These are phyloP conservation scores for Latrodectus geometricus DNA, from an alignment of 1,140 invertebrate species.

Conservation along the genomic window DNA sequence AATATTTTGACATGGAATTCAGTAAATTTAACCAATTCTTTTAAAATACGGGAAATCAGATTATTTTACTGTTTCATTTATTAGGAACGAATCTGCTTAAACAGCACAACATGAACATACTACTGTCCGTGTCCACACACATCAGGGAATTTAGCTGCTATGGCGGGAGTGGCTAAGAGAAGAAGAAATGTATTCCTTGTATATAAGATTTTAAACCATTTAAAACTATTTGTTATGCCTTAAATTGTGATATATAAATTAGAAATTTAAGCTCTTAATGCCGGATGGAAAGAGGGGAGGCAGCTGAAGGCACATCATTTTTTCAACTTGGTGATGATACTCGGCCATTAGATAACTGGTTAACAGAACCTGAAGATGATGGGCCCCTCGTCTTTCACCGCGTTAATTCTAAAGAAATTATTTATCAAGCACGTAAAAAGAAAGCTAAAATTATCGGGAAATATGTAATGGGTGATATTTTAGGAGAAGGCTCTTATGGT, in stretches of 20 bases:
- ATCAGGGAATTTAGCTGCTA: conserved; percentile 31
- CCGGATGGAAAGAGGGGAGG: conserved; percentile 58
- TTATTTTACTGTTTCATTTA: no score
- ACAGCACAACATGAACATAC: no score
- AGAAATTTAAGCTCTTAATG: conserved; percentile 47
- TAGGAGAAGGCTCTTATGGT: conserved; percentile 93
- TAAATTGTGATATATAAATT: conserved; percentile 53
- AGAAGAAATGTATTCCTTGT: not conserved
- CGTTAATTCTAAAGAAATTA: conserved; percentile 93
- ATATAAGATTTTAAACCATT: conserved; percentile 28
- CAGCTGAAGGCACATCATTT: conserved; percentile 56
- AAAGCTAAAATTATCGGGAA: conserved; percentile 93
- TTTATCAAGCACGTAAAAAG: conserved; percentile 91
- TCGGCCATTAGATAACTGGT: conserved; percentile 52
- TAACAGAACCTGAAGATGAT: conserved; percentile 74
- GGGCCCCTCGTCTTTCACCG: conserved; percentile 84
- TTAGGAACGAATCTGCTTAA: no score
- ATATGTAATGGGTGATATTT: conserved; percentile 96
- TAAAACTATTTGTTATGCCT: conserved; percentile 27
- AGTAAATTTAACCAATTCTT: no score
- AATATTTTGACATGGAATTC: no score
- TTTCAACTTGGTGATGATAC: conserved; percentile 58
- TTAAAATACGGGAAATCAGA: no score
- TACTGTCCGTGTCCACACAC: not conserved
- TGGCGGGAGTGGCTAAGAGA: conserved; percentile 36